Evolutionary conservation across 1,140 invertebrate species (phyloP).

Genomic region (Drosophila bipectinata): DNA sequence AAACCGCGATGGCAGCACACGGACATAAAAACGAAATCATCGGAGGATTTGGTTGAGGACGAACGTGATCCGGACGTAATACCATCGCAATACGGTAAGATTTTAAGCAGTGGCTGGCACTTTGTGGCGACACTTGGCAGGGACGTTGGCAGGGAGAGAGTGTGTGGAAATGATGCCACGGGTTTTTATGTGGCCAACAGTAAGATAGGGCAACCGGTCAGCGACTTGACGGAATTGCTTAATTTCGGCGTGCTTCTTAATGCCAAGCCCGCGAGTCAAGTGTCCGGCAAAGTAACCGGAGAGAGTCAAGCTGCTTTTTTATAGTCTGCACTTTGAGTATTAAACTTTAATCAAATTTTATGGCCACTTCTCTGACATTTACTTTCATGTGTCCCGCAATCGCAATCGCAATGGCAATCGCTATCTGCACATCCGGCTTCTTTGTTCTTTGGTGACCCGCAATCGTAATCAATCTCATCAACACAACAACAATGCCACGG

Average conservation of each 20-base stretch:
- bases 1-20: constrained; percentile 83
- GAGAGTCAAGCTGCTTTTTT: constrained; percentile 31
- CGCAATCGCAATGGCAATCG: constrained; percentile 31
- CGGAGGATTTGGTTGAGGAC: constrained; percentile 84
- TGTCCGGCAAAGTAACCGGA: constrained; percentile 10
- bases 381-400: constrained; percentile 63
- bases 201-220: background rate
- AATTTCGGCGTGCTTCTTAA: constrained; percentile 17
- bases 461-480: constrained; percentile 81
- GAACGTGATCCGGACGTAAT: constrained; percentile 90
- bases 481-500: constrained; percentile 58
- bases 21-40: constrained; percentile 83
- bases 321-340: constrained; percentile 60
- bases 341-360: constrained; percentile 81
- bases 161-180: background rate
- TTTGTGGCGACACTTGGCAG: constrained; percentile 10
- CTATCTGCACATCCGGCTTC: constrained; percentile 30
- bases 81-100: constrained; percentile 89
- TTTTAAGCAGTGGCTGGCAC: constrained; percentile 26
- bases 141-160: background rate
- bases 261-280: constrained; percentile 25
- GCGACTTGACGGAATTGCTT: background rate
- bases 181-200: background rate
- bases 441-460: constrained; percentile 41
- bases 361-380: constrained; percentile 66